Evolutionary conservation across 2,113 vertebrate genomes (phyloP), one percentile per base, ranked within the genome.

Genomic region (Triplophysa rosa): DNA sequence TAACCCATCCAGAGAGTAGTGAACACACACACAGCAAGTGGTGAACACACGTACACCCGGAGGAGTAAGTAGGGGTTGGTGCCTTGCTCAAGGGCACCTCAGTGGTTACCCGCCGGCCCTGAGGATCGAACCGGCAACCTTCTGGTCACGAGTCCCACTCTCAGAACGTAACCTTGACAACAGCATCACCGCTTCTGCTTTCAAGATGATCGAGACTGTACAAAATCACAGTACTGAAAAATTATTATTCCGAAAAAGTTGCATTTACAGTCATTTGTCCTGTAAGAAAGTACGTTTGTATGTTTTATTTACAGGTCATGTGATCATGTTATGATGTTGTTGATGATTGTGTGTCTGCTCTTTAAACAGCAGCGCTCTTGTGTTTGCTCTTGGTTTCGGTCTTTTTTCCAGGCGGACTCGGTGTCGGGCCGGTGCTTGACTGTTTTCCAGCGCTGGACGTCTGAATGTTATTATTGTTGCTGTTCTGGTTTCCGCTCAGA

Each of bases 401-500:
- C 91, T 95, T 98, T 88, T 89, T 96, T 83, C 95, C 94, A 61
- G 95, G 87, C 10, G 94, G 94, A 85, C 92, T 92, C 87, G 95
- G 94, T 84, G 93, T 89, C 70, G 92, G 69, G 0, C 86, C 92
- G 0, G 89, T 89, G 73, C 85, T 86, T 0, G 71, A 64, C n/a
- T 67, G 90, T 89, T 91, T 85, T 8, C 63, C 82, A 71, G 78
- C 29, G 37, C 79, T 21, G 5, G 45, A 88, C 87, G 87, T 82
- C 71, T 93, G 93, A 75, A 82, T 87, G 54, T 84, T 86, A 81
- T 89, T 92, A 84, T 97, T 98, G 88, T 95, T 98, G 89, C 96
- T 95, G 86, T 97, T 99, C 77, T 97, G 93, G 90, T 98, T 99
- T 29, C 96, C 96, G 67, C 97, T 98, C 63, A 98, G 88, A 0